These are phyloP conservation scores for Hoplodrina blanda DNA, from an alignment of 2,888 invertebrate species.

Conservation along the genomic window DNA sequence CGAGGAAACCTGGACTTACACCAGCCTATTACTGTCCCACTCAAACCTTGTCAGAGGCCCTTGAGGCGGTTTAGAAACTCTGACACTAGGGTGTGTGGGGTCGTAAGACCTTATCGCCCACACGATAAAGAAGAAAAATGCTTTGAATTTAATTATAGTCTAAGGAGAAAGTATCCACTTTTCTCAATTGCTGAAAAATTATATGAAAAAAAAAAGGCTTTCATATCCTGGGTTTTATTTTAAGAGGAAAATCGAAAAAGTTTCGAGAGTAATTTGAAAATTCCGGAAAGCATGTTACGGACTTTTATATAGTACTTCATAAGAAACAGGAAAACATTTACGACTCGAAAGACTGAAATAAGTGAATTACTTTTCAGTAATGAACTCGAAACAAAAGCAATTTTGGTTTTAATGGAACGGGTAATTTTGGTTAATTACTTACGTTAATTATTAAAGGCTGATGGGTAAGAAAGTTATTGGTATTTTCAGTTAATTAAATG, in stretches of 20 bases:
- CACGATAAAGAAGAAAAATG: too few species aligned
- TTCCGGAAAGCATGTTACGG: constrained; percentile 44
- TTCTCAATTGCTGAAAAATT: neutral
- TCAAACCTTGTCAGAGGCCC: too few species aligned
- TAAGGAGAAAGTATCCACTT: neutral
- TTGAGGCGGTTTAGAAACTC: too few species aligned
- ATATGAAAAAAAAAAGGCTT: neutral
- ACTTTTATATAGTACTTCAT: constrained; percentile 14
- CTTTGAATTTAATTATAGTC: too few species aligned
- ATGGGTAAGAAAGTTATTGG: neutral
- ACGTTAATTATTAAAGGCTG: constrained; percentile 14
- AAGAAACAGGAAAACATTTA: constrained; percentile 39
- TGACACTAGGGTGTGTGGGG: too few species aligned
- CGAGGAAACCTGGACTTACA: too few species aligned
- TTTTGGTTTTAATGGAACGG: constrained; percentile 6
- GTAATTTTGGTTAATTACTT: constrained; percentile 15
- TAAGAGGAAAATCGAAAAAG: constrained; percentile 52
- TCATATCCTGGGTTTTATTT: constrained; percentile 10
- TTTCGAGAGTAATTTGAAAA: constrained; percentile 49
- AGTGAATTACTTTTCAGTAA: constrained; percentile 46
- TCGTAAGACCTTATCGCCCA: too few species aligned
- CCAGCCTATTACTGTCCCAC: too few species aligned
- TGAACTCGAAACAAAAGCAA: constrained; percentile 40
- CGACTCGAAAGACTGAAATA: constrained; percentile 29
- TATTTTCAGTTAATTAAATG: neutral